These are phyloP conservation scores for Pararge aegeria DNA, from an alignment of 1,140 invertebrate genomes.

Conservation along the genomic window DNA sequence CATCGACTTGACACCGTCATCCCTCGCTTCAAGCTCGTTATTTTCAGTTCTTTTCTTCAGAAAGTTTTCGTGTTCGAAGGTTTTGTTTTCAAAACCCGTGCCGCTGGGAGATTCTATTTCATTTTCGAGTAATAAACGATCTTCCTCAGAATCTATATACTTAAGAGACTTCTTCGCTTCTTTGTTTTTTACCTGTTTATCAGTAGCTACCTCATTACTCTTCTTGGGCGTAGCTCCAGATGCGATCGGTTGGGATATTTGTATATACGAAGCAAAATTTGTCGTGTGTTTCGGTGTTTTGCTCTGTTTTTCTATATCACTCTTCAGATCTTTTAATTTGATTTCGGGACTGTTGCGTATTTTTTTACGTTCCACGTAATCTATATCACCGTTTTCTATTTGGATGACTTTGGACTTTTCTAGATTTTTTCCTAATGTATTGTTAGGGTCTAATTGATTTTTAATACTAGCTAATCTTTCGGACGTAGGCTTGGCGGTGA, in stretches of 20 bases:
- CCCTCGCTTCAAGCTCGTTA: conserved; percentile 42
- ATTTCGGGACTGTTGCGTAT: conserved; percentile 47
- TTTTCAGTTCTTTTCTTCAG: conserved; percentile 68
- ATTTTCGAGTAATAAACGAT: conserved; percentile 51
- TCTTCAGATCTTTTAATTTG: conserved; percentile 60
- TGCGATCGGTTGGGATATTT: conserved; percentile 71
- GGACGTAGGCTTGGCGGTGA: conserved; percentile 57
- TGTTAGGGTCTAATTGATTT: conserved; percentile 74
- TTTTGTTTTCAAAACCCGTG: conserved; percentile 77
- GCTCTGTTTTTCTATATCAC: conserved; percentile 72
- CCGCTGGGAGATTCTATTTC: conserved; percentile 68
- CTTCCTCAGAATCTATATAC: conserved; percentile 63
- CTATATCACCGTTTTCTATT: conserved; percentile 68
- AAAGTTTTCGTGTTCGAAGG: conserved; percentile 77
- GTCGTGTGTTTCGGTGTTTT: conserved; percentile 73
- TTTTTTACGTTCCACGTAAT: conserved; percentile 46
- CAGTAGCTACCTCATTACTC: conserved; percentile 37
- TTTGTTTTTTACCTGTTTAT: conserved; percentile 38
- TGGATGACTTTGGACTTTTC: conserved; percentile 77
- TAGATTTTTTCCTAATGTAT: conserved; percentile 75
- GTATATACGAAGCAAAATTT: conserved; percentile 82
- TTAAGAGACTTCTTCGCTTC: conserved; percentile 49
- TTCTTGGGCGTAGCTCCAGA: conserved; percentile 52
- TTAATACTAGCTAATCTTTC: conserved; percentile 67
- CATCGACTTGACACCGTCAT: conserved; percentile 62